Percentiles rank a stretch among this genome's conserved stretches.
Conservation (phyloP, 1,140 invertebrate genomes). For the Cydia fagiglandana region DNA sequence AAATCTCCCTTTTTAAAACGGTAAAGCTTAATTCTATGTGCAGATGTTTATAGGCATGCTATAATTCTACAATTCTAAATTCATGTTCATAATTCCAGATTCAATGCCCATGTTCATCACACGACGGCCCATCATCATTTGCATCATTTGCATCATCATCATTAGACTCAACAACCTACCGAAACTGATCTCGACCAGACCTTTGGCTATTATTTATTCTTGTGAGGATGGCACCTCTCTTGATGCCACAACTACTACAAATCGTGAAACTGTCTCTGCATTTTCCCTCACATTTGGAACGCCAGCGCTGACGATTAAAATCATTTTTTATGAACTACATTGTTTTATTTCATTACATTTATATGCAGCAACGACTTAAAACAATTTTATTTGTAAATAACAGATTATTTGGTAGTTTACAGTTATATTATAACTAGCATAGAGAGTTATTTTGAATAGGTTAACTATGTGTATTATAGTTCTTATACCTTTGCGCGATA, state of each 20-base stretch:
- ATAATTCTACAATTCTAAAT: too few species aligned
- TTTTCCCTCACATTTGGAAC: constrained; percentile 34
- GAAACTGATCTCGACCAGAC: constrained; percentile 39
- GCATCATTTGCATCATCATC: constrained; percentile 44
- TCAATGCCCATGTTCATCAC: constrained; percentile 55
- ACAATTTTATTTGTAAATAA: too few species aligned
- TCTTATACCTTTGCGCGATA: too few species aligned
- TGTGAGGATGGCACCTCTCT: constrained; percentile 17
- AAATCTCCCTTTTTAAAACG: too few species aligned
- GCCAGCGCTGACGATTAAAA: constrained; percentile 51
- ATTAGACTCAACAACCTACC: constrained; percentile 40
- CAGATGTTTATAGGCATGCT: too few species aligned
- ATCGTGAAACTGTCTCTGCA: not conserved
- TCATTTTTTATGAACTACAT: not conserved
- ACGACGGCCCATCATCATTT: constrained; percentile 48
- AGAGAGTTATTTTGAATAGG: too few species aligned
- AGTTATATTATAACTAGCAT: too few species aligned
- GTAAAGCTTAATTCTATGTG: too few species aligned
- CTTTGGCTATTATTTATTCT: constrained; percentile 34
- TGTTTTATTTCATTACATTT: constrained; percentile 23
- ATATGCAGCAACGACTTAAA: not conserved
- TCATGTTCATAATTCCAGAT: constrained; percentile 43
- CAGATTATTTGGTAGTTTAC: too few species aligned
- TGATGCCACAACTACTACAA: constrained; percentile 10
- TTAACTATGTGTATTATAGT: too few species aligned